Percentiles rank a stretch among this genome's conserved stretches.
phyloP scores from a whole-genome alignment of 2,888 invertebrate species.

The Isotomurus palustris region DNA sequence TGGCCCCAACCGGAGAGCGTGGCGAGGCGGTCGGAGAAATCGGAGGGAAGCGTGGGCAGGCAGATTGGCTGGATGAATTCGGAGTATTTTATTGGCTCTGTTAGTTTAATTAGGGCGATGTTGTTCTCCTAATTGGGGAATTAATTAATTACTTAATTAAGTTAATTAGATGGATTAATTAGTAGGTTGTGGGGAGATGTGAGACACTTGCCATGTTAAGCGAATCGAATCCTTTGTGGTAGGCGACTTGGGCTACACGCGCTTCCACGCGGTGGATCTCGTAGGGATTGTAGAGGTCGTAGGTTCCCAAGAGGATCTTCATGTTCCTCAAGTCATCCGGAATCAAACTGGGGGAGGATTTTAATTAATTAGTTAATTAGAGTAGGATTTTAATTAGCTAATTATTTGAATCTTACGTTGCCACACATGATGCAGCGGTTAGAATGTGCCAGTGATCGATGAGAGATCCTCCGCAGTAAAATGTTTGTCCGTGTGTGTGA shows the following conservation, averaged over 20 bases:
- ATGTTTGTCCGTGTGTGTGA: constrained; percentile 63
- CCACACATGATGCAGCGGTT: constrained; percentile 83
- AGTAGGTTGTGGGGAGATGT: background rate
- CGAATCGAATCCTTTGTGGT: constrained; percentile 77
- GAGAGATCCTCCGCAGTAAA: constrained; percentile 83
- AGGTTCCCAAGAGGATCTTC: constrained; percentile 73
- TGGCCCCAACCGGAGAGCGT: constrained; percentile 6
- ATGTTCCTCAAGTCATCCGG: constrained; percentile 80
- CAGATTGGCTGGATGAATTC: constrained; percentile 72
- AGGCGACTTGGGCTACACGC: constrained; percentile 74
- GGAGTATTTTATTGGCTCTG: constrained; percentile 67
- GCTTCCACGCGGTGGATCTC: constrained; percentile 73
- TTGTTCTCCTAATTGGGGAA: constrained; percentile 66
- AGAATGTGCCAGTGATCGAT: constrained; percentile 73
- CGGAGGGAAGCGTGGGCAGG: too few species aligned
- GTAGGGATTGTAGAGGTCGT: constrained; percentile 69
- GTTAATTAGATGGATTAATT: background rate
- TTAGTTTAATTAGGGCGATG: constrained; percentile 72
- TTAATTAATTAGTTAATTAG: background rate
- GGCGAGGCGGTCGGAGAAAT: too few species aligned
- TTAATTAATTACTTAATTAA: background rate
- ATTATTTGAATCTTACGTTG: constrained; percentile 61
- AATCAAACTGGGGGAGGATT: constrained; percentile 1
- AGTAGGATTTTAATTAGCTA: too few species aligned
- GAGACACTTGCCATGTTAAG: constrained; percentile 64